A percentile compares a stretch with the other conserved stretches of the same genome.
Conservation (phyloP, 2,113 vertebrate genomes). For the Phoenicopterus ruber region DNA sequence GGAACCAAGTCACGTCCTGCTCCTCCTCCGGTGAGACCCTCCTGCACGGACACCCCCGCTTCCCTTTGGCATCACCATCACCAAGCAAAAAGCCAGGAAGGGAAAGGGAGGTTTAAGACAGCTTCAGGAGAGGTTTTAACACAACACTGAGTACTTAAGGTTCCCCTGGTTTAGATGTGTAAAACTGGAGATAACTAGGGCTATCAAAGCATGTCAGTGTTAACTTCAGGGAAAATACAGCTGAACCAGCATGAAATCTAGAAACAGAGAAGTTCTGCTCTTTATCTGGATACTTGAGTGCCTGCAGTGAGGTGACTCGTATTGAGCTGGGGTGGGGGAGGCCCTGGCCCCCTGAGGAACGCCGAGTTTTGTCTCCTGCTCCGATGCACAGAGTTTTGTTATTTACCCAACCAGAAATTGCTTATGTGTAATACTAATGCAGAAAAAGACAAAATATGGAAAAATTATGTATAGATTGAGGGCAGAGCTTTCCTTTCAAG, state of each 20-base stretch:
- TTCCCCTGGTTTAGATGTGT: not conserved
- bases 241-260: not conserved
- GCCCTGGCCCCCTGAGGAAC: not conserved
- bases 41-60: fast-evolving
- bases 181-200: not conserved
- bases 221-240: not conserved
- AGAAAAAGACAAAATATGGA: not conserved
- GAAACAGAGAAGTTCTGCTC: not conserved
- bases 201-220: not conserved
- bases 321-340: not conserved
- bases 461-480: not conserved
- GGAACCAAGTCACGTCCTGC: not conserved
- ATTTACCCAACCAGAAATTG: not conserved
- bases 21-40: not conserved
- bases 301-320: fast-evolving
- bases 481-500: not conserved
- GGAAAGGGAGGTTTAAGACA: not conserved
- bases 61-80: not conserved
- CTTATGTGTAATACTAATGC: not conserved
- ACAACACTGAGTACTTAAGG: not conserved
- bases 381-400: not conserved
- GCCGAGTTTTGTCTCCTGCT: not conserved
- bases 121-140: not conserved
- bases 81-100: not conserved
- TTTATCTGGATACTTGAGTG: not conserved